Percentiles rank a stretch among this genome's conserved stretches.
phyloP scores from a whole-genome alignment of 2,113 vertebrate genomes.

The Rhinichthys klamathensis region DNA sequence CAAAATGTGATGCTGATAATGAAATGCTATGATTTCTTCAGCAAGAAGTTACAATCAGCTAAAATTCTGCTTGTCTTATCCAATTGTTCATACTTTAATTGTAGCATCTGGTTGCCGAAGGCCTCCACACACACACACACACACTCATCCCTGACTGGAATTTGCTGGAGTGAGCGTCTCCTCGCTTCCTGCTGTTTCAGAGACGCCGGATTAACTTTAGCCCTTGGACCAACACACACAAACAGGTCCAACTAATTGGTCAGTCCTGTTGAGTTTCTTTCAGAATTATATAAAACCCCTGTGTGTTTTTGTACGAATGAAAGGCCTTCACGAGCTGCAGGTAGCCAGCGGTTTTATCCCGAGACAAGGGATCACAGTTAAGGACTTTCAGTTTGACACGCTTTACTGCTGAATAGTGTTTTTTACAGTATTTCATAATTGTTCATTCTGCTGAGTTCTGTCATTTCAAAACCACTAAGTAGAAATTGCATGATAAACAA shows the following conservation, averaged over 20 bases:
- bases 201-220: conserved; percentile 46
- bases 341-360: conserved; percentile 18
- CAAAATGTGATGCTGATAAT: neutral
- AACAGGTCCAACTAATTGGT: conserved; percentile 18
- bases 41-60: neutral
- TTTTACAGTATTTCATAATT: neutral
- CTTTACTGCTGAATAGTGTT: neutral
- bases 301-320: conserved; percentile 24
- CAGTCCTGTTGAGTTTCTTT: conserved; percentile 24
- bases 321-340: neutral
- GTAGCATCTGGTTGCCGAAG: neutral
- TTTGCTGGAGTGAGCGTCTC: conserved; percentile 41
- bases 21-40: neutral
- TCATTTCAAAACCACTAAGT: neutral
- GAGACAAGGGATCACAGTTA: conserved; percentile 1
- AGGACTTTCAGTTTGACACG: neutral
- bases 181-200: conserved; percentile 19
- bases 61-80: neutral
- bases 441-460: neutral
- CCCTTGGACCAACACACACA: conserved; percentile 22
- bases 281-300: conserved; percentile 16
- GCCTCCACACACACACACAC: neutral
- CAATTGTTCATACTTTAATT: neutral
- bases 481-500: neutral
- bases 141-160: conserved; percentile 15